phyloP scores from a whole-genome alignment of 2,113 vertebrate genomes.

The Candoia aspera region DNA sequence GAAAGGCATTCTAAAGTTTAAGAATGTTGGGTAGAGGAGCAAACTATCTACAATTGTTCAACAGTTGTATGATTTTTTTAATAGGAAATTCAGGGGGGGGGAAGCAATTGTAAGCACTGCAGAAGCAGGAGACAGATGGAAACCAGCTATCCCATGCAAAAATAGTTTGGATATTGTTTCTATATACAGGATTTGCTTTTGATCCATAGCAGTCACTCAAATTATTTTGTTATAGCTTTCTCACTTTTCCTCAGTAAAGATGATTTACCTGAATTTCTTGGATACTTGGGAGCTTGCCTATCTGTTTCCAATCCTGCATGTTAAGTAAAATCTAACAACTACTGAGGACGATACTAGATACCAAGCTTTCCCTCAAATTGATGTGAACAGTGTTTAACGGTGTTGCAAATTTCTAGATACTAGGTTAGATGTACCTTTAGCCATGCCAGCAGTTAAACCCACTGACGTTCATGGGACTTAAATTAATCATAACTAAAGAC shows the following conservation, averaged over 20 bases:
- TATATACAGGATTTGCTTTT: background rate
- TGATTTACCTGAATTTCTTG: background rate
- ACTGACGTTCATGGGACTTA: background rate
- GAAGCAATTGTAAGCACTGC: background rate
- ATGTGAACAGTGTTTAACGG: background rate
- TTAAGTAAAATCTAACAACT: background rate
- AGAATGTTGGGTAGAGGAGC: no score
- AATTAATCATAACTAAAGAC: background rate
- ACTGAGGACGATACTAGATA: background rate
- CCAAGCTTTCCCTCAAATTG: background rate
- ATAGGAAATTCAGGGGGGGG: no score
- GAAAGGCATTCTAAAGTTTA: no score
- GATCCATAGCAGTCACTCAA: background rate
- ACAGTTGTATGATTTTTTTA: no score
- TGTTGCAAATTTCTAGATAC: background rate
- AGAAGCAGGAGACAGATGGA: background rate
- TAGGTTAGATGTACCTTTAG: background rate
- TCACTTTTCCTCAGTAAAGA: background rate
- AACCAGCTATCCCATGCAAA: background rate
- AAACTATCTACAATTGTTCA: no score
- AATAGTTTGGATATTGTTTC: background rate
- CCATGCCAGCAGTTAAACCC: background rate
- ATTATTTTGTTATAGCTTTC: background rate
- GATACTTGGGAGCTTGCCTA: background rate
- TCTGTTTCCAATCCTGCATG: background rate